phyloP scores from a whole-genome alignment of 2,113 vertebrate genomes.

The Pseudopodoces humilis region DNA sequence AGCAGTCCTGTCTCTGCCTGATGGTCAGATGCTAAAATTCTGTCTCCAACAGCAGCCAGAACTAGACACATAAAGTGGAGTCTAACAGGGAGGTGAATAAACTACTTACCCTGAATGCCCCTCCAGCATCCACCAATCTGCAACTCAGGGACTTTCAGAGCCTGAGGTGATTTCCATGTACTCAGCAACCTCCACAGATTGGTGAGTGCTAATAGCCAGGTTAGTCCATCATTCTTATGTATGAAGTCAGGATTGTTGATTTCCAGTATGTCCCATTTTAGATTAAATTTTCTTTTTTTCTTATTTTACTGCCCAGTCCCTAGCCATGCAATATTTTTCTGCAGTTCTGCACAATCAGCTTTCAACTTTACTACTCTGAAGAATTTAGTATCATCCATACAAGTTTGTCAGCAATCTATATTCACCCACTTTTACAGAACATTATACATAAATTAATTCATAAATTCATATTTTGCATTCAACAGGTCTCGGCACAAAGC shows the following conservation, averaged over 20 bases:
- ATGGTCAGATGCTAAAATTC: background rate
- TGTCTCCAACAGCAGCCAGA: background rate
- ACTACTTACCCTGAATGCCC: background rate
- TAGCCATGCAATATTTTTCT: background rate
- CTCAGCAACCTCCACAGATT: background rate
- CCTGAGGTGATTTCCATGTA: background rate
- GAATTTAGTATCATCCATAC: background rate
- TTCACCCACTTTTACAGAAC: background rate
- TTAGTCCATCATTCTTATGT: background rate
- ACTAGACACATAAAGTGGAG: background rate
- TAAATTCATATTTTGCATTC: background rate
- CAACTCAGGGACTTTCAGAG: background rate
- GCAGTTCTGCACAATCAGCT: background rate
- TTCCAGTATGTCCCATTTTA: background rate
- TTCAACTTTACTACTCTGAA: background rate
- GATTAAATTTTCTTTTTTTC: background rate
- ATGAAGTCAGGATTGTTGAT: background rate
- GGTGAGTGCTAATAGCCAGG: background rate
- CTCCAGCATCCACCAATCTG: background rate
- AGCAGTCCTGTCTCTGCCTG: background rate
- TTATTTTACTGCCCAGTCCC: background rate
- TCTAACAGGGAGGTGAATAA: background rate
- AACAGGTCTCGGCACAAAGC: background rate
- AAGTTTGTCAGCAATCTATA: background rate
- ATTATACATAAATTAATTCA: background rate